Percentiles rank a stretch among this genome's conserved stretches.
Evolutionary conservation across 2,888 invertebrate species (phyloP).

Genomic region (Drosophila hamatofila): DNA sequence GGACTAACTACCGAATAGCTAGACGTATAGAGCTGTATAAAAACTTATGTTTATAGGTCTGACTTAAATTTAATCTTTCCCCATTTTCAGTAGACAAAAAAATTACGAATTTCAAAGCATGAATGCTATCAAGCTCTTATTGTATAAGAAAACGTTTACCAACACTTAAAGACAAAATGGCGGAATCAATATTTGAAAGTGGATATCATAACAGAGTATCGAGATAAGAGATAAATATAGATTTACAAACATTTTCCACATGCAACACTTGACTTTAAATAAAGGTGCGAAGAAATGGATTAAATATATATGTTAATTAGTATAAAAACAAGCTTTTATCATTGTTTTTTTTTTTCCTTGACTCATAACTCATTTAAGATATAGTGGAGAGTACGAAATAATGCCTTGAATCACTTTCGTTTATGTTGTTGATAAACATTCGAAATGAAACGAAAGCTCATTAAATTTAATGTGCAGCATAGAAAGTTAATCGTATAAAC

Average conservation of each 20-base stretch:
- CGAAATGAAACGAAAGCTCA: conserved; percentile 66
- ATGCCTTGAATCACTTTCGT: conserved; percentile 32
- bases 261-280: not conserved
- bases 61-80: too few species aligned
- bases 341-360: not conserved
- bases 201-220: too few species aligned
- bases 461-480: conserved; percentile 59
- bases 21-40: too few species aligned
- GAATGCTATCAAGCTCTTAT: not conserved
- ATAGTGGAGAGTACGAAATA: conserved; percentile 17
- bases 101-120: not conserved
- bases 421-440: conserved; percentile 51
- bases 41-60: too few species aligned
- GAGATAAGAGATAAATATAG: too few species aligned
- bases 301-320: not conserved
- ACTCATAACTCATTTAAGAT: conserved; percentile 17
- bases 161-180: conserved; percentile 27
- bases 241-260: too few species aligned
- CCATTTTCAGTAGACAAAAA: not conserved
- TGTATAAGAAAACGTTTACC: not conserved
- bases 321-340: not conserved
- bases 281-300: not conserved
- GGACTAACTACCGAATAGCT: too few species aligned
- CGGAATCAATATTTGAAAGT: not conserved
- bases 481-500: conserved; percentile 39